These are phyloP conservation scores for Tetragnatha montana DNA, from an alignment of 2,888 invertebrate species.

Conservation along the genomic window DNA sequence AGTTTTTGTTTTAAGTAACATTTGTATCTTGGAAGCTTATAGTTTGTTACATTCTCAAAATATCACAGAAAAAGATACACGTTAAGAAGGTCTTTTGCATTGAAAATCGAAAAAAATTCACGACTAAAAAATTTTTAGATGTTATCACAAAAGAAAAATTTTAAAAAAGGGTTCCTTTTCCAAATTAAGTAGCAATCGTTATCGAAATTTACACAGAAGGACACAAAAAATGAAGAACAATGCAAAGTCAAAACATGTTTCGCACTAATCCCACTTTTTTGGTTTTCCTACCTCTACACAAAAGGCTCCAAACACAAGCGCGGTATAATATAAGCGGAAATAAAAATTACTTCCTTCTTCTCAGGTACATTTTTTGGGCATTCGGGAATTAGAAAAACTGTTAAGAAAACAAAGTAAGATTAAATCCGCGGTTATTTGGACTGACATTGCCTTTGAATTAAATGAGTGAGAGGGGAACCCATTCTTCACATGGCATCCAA, in stretches of 20 bases:
- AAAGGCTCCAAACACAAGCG: neutral
- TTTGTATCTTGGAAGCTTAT: too few species aligned
- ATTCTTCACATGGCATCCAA: conserved; percentile 4
- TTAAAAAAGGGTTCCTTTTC: neutral
- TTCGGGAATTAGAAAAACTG: neutral
- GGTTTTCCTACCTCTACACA: neutral
- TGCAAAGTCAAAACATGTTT: neutral
- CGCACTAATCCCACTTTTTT: neutral
- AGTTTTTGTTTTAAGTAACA: too few species aligned
- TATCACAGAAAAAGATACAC: too few species aligned
- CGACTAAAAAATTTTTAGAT: too few species aligned
- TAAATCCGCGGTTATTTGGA: neutral
- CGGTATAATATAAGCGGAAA: neutral
- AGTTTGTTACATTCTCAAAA: too few species aligned
- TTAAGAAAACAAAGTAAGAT: neutral
- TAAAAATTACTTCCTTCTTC: neutral
- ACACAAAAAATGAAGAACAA: neutral
- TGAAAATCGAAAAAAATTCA: too few species aligned
- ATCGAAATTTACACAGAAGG: neutral
- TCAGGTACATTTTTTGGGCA: neutral
- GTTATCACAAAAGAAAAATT: neutral
- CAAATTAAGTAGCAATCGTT: neutral
- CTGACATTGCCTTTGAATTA: neutral
- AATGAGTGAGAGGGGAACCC: neutral
- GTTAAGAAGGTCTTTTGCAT: too few species aligned